Conservation (phyloP, 2,113 vertebrate genomes). For the Seriola aureovittata region DNA sequence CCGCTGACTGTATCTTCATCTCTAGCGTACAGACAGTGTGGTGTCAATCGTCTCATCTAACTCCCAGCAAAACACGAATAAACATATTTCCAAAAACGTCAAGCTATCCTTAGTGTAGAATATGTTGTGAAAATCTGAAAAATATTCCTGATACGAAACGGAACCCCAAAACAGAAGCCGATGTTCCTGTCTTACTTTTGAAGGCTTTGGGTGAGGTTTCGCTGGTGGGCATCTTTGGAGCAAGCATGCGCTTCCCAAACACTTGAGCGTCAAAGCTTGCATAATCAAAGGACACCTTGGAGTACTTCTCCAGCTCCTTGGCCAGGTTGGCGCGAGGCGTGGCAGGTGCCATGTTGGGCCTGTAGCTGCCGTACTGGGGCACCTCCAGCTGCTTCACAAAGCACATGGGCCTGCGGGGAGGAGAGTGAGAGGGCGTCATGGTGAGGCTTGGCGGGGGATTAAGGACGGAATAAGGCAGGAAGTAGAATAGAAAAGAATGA, state of each 20-base stretch:
- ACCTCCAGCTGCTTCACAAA: slow-evolving; percentile 98
- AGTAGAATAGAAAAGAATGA: neutral
- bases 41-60: no score
- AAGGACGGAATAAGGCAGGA: slow-evolving; percentile 8
- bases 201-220: slow-evolving; percentile 99
- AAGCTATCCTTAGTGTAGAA: neutral
- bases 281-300: slow-evolving; percentile 99
- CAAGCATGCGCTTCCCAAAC: slow-evolving; percentile 98
- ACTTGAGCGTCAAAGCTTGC: slow-evolving; percentile 99
- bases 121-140: neutral
- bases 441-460: slow-evolving; percentile 18
- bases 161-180: neutral
- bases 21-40: no score
- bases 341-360: slow-evolving; percentile 90
- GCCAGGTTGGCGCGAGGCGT: slow-evolving; percentile 97
- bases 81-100: no score
- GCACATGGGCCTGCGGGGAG: slow-evolving; percentile 93
- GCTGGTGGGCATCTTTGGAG: slow-evolving; percentile 98
- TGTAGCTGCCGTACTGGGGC: slow-evolving; percentile 93
- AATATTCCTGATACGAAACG: neutral
- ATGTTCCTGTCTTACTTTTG: slow-evolving; percentile 90
- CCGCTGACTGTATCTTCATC: no score
- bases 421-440: slow-evolving; percentile 38
- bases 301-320: slow-evolving; percentile 99
- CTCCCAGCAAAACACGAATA: no score